Evolutionary conservation across 2,888 invertebrate species (phyloP), one percentile per base, ranked within the genome.

Genomic region (Bombyx huttoni): DNA sequence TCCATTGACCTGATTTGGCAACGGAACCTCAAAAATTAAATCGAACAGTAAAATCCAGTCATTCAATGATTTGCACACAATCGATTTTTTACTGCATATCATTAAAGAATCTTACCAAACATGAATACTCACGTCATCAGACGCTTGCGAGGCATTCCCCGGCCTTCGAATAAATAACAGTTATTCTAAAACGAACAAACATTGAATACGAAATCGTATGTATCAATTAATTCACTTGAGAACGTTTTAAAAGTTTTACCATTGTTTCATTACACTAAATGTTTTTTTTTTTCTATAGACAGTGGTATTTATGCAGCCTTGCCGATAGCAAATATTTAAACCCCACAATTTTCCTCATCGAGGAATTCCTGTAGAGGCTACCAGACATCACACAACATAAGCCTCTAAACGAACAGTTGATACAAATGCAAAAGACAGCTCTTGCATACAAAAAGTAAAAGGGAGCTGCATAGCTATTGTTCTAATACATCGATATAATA

Each of bases 361-460:
- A 24, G 24, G 24, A 24, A 24, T 24, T 24, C 24, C 24, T 24
- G 24, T 5, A 24, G 24, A 24, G 24, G 24, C 24, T 24, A 24
- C 24, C 24, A 24, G 24, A 24, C 24, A 24, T 40, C 40, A 40
- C 40, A 40, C 1, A 40, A 8, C 40, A 24, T 24, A 8, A 40
- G 40, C 40, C 40, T 40, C 7, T 12, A 24, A 24, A 24, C 24
- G 24, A 24, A 40, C 40, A 40, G 6, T 40, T 12, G 40, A 40
- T 40, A 40, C 40, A 40, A 40, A 52, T 50, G 62, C 63, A 62
- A 52, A 55, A 58, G 48, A 52, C 55, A 54, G 49, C 52, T 58
- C 65, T 62, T 68, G 70, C 75, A 74, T 75, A 73, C 72, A 67
- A 73, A 75, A 50, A 58, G 59, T 57, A 69, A 70, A 64, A 65